These are phyloP conservation scores for Brachionus angularis DNA, from an alignment of 1,140 invertebrate genomes.

Conservation along the genomic window DNA sequence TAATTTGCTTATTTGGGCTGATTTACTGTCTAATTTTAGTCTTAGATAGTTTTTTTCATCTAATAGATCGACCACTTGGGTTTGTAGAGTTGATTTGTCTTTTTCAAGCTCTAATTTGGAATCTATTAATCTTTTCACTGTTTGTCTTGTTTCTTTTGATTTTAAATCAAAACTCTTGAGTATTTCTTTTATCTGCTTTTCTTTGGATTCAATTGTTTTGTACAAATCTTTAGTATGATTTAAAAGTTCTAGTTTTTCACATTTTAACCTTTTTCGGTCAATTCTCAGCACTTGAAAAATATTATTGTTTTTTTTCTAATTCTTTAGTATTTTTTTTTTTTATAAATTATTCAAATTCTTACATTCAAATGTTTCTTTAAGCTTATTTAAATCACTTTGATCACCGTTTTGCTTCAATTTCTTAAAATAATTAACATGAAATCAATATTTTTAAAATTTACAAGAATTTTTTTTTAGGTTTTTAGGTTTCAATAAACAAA, in stretches of 20 bases:
- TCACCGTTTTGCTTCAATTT: slow-evolving; percentile 11
- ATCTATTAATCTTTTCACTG: slow-evolving; percentile 11
- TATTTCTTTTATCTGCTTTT: slow-evolving; percentile 28
- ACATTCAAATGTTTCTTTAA: neutral
- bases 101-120: slow-evolving; percentile 9
- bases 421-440: neutral
- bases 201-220: slow-evolving; percentile 28
- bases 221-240: slow-evolving; percentile 23
- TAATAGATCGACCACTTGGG: neutral
- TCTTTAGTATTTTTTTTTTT: no score
- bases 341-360: no score
- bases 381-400: neutral
- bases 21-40: slow-evolving; percentile 13
- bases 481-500: no score
- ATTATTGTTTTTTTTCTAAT: no score
- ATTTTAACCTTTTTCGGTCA: slow-evolving; percentile 23
- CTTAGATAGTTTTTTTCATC: slow-evolving; percentile 31
- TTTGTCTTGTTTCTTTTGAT: slow-evolving; percentile 5
- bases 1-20: neutral
- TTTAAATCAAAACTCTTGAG: slow-evolving; percentile 5
- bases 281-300: neutral
- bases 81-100: neutral
- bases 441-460: no score
- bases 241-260: slow-evolving; percentile 28
- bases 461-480: no score